Conservation (phyloP, 2,888 invertebrate species). For the Cantharis lateralis region DNA sequence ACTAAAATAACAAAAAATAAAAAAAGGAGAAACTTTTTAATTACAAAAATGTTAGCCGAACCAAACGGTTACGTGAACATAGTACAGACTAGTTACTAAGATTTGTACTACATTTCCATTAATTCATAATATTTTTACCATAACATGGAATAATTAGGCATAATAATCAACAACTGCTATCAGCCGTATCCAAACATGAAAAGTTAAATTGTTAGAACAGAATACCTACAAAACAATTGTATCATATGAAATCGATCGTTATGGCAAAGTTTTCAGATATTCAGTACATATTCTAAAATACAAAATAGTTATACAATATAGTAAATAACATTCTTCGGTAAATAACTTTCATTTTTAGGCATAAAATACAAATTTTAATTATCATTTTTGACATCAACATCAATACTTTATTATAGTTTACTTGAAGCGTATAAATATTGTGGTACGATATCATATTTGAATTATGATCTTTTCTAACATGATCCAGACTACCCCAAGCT, state of each 20-base stretch:
- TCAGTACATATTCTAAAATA: background rate
- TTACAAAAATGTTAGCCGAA: background rate
- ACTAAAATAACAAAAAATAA: background rate
- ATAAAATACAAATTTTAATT: background rate
- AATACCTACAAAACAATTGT: background rate
- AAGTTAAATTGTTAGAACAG: too few relatives aligned
- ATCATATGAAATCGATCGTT: background rate
- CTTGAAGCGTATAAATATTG: slow-evolving; percentile 1
- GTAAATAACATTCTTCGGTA: background rate
- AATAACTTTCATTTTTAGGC: background rate
- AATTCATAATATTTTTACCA: background rate
- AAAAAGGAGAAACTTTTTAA: background rate
- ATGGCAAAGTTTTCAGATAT: background rate
- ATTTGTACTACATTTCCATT: background rate
- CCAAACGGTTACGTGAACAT: background rate
- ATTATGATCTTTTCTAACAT: background rate
- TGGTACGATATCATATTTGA: slow-evolving; percentile 1
- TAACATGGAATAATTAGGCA: background rate
- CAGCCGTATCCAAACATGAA: background rate
- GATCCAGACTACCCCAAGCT: background rate
- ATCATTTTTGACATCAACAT: background rate
- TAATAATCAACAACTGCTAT: background rate
- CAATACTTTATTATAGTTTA: background rate
- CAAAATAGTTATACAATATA: background rate
- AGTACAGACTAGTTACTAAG: background rate